Evolutionary conservation across 2,113 vertebrate genomes (phyloP).

Genomic region (Micronisus gabar): DNA sequence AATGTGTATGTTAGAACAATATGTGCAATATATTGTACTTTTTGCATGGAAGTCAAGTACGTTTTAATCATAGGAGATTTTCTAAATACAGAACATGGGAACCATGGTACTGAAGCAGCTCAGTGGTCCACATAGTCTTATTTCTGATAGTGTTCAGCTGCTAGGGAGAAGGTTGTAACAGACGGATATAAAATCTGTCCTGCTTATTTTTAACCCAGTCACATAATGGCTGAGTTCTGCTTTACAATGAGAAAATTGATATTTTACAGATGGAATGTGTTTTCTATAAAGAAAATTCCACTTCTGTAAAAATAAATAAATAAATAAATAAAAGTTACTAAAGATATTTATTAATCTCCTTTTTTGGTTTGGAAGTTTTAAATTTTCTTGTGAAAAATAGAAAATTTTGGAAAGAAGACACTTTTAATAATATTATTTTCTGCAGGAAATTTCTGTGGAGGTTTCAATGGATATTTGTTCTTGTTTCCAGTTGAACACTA

Average conservation of each 20-base stretch:
- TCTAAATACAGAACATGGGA: neutral
- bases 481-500: neutral
- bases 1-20: neutral
- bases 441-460: constrained; percentile 9
- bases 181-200: neutral
- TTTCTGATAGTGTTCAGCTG: constrained; percentile 26
- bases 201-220: neutral
- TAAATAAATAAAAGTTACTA: neutral
- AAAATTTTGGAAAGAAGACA: neutral
- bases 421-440: neutral
- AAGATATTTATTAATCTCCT: neutral
- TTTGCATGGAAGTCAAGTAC: neutral
- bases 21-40: neutral
- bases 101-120: neutral
- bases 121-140: neutral
- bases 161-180: neutral
- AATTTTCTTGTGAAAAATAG: neutral
- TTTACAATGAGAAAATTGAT: neutral
- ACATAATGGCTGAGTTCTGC: neutral
- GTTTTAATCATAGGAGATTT: neutral
- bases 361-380: neutral
- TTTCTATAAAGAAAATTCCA: neutral
- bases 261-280: neutral
- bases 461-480: neutral
- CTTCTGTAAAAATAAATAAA: neutral